These are phyloP conservation scores for Perizoma flavofasciatum DNA, from an alignment of 2,888 invertebrate genomes.

Conservation along the genomic window DNA sequence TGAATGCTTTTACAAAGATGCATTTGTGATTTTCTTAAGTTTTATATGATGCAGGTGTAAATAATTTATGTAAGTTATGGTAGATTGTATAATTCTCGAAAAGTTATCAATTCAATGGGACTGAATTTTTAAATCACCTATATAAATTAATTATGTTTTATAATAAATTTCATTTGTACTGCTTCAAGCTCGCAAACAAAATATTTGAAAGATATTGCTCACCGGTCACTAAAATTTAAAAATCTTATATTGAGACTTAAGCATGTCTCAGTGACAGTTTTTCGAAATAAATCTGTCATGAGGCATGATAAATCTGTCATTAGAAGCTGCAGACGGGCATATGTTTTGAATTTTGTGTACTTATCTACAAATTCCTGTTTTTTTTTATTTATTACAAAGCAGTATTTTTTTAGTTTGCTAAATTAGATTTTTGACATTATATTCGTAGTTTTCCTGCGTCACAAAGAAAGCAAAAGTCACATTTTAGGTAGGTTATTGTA, in stretches of 20 bases:
- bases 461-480: no score
- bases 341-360: constrained; percentile 25
- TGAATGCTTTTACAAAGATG: constrained; percentile 67
- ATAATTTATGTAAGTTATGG: constrained; percentile 76
- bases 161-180: constrained; percentile 15
- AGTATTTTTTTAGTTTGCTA: not conserved
- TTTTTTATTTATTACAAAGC: not conserved
- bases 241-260: no score
- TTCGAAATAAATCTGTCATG: no score
- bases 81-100: constrained; percentile 61
- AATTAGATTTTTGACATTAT: not conserved
- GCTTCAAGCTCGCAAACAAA: constrained; percentile 7
- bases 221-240: no score
- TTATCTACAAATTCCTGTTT: constrained; percentile 11
- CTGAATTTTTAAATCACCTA: constrained; percentile 56
- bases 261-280: no score
- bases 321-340: no score
- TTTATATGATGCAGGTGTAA: constrained; percentile 67
- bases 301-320: no score
- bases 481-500: constrained; percentile 43
- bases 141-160: constrained; percentile 28
- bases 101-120: constrained; percentile 65
- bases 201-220: constrained; percentile 2
- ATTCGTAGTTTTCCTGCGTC: no score
- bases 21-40: constrained; percentile 69